Evolutionary conservation across 1,140 invertebrate species (phyloP).

Genomic region (Trichonephila clavipes): DNA sequence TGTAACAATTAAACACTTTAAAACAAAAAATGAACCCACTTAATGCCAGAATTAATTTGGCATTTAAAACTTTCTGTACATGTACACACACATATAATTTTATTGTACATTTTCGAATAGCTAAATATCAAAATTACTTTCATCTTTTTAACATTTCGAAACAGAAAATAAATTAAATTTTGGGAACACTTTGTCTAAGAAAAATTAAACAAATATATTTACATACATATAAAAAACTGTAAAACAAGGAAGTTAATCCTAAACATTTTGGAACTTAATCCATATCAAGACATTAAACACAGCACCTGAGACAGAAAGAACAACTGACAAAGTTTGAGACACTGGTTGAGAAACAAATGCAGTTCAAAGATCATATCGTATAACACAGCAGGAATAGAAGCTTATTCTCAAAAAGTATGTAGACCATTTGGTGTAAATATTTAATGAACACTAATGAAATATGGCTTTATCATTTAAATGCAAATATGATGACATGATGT

Average conservation of each 20-base stretch:
- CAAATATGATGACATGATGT: not conserved
- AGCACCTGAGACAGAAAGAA: slow-evolving; percentile 71
- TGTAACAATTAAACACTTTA: slow-evolving; percentile 71
- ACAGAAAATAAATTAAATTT: slow-evolving; percentile 1
- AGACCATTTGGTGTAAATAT: slow-evolving; percentile 36
- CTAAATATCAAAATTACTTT: slow-evolving; percentile 76
- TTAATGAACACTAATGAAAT: slow-evolving; percentile 9
- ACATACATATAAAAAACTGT: not conserved
- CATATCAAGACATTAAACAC: slow-evolving; percentile 19
- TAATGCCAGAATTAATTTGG: slow-evolving; percentile 59
- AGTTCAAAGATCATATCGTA: slow-evolving; percentile 41
- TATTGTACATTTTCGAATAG: slow-evolving; percentile 61
- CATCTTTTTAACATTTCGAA: slow-evolving; percentile 34
- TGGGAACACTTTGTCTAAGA: not conserved
- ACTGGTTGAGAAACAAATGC: slow-evolving; percentile 61
- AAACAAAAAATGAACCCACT: slow-evolving; percentile 61
- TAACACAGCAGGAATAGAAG: slow-evolving; percentile 14
- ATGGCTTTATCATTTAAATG: slow-evolving; percentile 41
- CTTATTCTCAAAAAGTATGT: not conserved
- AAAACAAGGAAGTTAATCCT: not conserved
- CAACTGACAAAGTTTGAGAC: slow-evolving; percentile 34
- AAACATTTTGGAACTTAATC: not conserved
- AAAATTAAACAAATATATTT: slow-evolving; percentile 21
- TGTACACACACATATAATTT: slow-evolving; percentile 64
- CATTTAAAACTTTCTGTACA: slow-evolving; percentile 64